phyloP scores from a whole-genome alignment of 2,888 invertebrate species.

The Agonopterix subpropinquella region DNA sequence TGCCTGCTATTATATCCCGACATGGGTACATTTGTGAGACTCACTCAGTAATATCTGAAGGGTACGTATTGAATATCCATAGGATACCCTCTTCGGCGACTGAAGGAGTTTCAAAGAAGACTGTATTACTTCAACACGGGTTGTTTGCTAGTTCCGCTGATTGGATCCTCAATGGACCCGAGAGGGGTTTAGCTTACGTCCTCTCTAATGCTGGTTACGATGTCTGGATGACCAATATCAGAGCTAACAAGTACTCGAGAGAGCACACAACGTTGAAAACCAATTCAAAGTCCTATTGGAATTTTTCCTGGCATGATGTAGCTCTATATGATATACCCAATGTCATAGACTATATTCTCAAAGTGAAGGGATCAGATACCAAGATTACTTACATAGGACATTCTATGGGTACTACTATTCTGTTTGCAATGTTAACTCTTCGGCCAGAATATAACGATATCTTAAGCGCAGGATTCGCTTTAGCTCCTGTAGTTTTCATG shows the following conservation, averaged over 20 bases:
- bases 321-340: constrained; percentile 91
- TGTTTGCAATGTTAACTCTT: constrained; percentile 81
- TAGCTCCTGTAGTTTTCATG: constrained; percentile 82
- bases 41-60: constrained; percentile 85
- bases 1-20: constrained; percentile 52
- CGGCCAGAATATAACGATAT: constrained; percentile 80
- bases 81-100: constrained; percentile 80
- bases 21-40: constrained; percentile 83
- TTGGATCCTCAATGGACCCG: constrained; percentile 84
- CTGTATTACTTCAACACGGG: constrained; percentile 87
- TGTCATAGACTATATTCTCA: constrained; percentile 79
- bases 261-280: constrained; percentile 75
- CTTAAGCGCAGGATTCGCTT: constrained; percentile 78
- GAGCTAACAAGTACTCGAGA: constrained; percentile 86
- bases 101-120: constrained; percentile 33
- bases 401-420: constrained; percentile 91
- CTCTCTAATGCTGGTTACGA: constrained; percentile 83
- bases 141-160: constrained; percentile 85
- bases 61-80: constrained; percentile 87
- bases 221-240: constrained; percentile 88
- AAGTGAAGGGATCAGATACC: constrained; percentile 37
- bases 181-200: constrained; percentile 79
- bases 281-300: constrained; percentile 81
- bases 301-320: constrained; percentile 91
- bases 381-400: constrained; percentile 87